A percentile compares a stretch with the other conserved stretches of the same genome.
Evolutionary conservation across 2,888 invertebrate species (phyloP).

Genomic region (Drosophila sordidula): DNA sequence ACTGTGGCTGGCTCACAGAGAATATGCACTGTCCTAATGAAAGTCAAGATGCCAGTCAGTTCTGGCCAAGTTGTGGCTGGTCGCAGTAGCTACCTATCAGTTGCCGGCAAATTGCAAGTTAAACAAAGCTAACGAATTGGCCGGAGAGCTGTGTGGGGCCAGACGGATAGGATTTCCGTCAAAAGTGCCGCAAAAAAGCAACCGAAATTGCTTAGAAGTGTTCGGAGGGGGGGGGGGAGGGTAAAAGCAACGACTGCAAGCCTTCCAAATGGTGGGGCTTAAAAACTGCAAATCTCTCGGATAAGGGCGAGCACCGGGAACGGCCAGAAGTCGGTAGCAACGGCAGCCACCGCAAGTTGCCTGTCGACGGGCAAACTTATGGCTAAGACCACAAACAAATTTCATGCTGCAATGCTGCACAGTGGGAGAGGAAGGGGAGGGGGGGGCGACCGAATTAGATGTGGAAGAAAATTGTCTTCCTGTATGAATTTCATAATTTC

Average conservation of each 20-base stretch:
- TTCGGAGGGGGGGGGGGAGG: not conserved
- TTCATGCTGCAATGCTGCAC: conserved; percentile 69
- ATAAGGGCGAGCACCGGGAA: conserved; percentile 34
- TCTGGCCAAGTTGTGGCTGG: conserved; percentile 60
- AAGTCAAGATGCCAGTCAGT: conserved; percentile 64
- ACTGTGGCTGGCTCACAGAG: conserved; percentile 34
- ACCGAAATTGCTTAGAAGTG: conserved; percentile 57
- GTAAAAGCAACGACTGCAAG: not conserved
- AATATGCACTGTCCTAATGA: conserved; percentile 68
- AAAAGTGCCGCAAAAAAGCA: conserved; percentile 69
- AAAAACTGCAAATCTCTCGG: conserved; percentile 62
- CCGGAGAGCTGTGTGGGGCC: conserved; percentile 20
- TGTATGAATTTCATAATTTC: conserved; percentile 85
- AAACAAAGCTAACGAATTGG: conserved; percentile 76
- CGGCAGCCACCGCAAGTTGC: conserved; percentile 70
- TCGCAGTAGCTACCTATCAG: conserved; percentile 64
- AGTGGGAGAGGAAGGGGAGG: no score
- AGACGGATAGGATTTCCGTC: conserved; percentile 73
- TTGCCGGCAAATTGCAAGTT: conserved; percentile 76
- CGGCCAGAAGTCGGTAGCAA: conserved; percentile 42
- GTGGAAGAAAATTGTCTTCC: conserved; percentile 84
- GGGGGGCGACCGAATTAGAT: conserved; percentile 66
- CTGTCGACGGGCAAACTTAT: conserved; percentile 78
- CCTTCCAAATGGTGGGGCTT: conserved; percentile 38
- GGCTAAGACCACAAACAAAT: conserved; percentile 80